A percentile compares a stretch with the other conserved stretches of the same genome.
Conservation (phyloP, 1,140 invertebrate genomes). For the Cryptotermes secundus region DNA sequence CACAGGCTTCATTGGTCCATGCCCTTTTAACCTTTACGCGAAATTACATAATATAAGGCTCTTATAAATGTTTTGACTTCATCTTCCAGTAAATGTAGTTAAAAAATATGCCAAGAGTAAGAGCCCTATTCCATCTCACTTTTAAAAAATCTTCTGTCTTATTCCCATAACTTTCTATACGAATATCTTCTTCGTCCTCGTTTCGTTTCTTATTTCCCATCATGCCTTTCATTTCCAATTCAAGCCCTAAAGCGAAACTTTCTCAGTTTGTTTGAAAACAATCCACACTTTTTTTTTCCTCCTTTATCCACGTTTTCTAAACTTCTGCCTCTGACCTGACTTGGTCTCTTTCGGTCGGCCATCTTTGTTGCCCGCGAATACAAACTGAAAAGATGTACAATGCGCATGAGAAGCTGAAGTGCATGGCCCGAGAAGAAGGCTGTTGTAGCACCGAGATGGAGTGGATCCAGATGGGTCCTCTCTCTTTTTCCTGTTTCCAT, state of each 20-base stretch:
- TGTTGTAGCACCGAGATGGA: neutral
- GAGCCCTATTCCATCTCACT: neutral
- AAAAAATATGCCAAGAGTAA: too few relatives aligned
- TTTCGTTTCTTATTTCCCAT: neutral
- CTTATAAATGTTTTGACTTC: too few relatives aligned
- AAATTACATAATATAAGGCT: too few relatives aligned
- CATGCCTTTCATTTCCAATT: slow-evolving; percentile 16
- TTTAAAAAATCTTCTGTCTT: neutral
- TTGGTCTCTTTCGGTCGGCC: slow-evolving; percentile 6
- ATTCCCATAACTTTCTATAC: neutral
- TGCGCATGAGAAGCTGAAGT: neutral
- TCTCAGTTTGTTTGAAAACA: slow-evolving; percentile 3
- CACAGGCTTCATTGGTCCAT: too few relatives aligned
- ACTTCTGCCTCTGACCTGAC: neutral
- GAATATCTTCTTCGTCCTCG: neutral
- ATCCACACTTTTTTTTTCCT: neutral
- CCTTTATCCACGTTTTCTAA: neutral
- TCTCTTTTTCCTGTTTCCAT: slow-evolving; percentile 27
- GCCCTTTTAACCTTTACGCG: too few relatives aligned
- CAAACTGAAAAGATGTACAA: slow-evolving; percentile 14
- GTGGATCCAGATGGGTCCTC: neutral
- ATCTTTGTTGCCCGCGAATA: slow-evolving; percentile 15
- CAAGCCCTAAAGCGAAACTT: slow-evolving; percentile 15
- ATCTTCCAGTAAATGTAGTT: too few relatives aligned
- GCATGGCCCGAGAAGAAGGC: neutral